phyloP scores from a whole-genome alignment of 2,797 vertebrate genomes.

The Sebastiscus albofasciatus region DNA sequence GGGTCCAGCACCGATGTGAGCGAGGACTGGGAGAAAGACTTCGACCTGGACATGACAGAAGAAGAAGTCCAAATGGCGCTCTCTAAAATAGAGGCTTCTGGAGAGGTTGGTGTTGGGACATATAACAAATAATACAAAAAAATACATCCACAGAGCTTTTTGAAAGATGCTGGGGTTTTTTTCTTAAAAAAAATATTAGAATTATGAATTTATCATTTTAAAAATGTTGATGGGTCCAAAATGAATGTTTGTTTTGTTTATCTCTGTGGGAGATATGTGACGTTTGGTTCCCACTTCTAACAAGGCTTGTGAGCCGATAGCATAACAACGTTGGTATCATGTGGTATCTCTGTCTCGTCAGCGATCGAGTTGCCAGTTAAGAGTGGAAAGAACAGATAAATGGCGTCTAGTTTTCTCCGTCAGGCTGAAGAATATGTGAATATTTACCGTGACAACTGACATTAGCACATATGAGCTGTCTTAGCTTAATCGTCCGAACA shows the following conservation, averaged over 20 bases:
- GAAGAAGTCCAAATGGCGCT: constrained; percentile 96
- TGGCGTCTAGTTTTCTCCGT: too few relatives aligned
- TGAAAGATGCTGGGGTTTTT: rapidly evolving
- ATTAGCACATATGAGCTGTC: too few relatives aligned
- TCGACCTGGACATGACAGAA: constrained; percentile 98
- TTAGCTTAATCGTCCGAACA: too few relatives aligned
- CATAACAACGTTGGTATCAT: too few relatives aligned
- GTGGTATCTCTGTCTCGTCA: too few relatives aligned
- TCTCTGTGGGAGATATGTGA: neutral
- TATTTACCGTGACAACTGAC: too few relatives aligned
- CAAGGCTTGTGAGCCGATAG: too few relatives aligned
- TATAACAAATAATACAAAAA: neutral
- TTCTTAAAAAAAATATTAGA: neutral
- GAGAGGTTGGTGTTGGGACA: constrained; percentile 84
- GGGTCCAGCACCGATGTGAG: constrained; percentile 97
- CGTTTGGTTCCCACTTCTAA: neutral
- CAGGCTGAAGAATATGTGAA: too few relatives aligned
- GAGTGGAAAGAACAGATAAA: too few relatives aligned
- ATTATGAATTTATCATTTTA: neutral
- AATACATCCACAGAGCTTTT: neutral
- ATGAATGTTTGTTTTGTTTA: neutral
- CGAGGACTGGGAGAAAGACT: constrained; percentile 99
- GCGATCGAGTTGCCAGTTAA: too few relatives aligned
- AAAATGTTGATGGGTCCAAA: neutral
- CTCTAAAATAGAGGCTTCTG: constrained; percentile 90